phyloP scores from a whole-genome alignment of 2,113 vertebrate genomes.

The Dasypus novemcinctus region DNA sequence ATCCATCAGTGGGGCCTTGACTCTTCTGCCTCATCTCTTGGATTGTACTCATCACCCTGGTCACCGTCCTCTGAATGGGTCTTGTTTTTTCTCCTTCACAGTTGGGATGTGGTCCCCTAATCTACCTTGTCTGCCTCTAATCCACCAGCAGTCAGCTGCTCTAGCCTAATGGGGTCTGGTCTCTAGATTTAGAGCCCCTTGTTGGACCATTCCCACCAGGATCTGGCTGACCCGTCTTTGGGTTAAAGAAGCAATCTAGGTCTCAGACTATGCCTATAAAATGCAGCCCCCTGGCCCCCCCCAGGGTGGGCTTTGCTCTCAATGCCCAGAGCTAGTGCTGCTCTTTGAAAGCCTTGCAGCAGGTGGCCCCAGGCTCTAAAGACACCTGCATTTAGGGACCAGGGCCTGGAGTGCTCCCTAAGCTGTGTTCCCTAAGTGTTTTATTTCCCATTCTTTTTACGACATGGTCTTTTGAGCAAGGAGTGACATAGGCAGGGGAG shows the following conservation, averaged over 20 bases:
- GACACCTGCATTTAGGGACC: neutral
- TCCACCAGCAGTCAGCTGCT: neutral
- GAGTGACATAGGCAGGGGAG: neutral
- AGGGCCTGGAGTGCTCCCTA: neutral
- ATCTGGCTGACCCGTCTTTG: neutral
- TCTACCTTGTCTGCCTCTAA: neutral
- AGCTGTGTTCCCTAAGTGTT: neutral
- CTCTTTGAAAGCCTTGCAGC: neutral
- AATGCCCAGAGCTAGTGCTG: neutral
- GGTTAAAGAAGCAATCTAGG: neutral
- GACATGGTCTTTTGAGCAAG: conserved; percentile 11
- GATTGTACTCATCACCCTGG: neutral
- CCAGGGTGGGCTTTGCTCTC: neutral
- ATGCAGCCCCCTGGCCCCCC: neutral
- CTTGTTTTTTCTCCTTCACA: neutral
- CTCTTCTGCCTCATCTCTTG: neutral
- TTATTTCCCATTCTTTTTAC: neutral
- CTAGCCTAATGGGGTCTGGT: neutral
- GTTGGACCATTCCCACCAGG: neutral
- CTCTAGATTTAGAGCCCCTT: neutral
- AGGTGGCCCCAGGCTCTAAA: neutral
- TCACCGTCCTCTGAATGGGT: too few species aligned
- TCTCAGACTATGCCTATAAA: neutral
- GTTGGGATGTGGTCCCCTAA: neutral
- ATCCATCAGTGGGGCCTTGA: neutral